A percentile compares a stretch with the other conserved stretches of the same genome.
phyloP scores from a whole-genome alignment of 2,888 invertebrate species.

The Cephalotes varians region DNA sequence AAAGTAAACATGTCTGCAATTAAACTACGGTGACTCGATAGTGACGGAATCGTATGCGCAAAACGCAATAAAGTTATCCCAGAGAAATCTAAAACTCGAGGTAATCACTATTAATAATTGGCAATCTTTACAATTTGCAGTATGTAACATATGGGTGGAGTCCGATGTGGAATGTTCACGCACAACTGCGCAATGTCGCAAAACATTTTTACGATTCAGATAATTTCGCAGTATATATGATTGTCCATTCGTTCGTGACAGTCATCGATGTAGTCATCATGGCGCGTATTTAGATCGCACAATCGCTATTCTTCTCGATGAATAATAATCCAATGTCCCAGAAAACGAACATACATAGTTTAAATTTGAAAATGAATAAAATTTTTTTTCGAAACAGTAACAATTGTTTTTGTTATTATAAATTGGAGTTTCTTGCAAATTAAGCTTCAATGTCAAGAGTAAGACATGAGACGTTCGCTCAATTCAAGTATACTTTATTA shows the following conservation, averaged over 20 bases:
- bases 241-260: not conserved
- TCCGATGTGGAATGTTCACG: slow-evolving; percentile 14
- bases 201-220: slow-evolving; percentile 17
- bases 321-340: not conserved
- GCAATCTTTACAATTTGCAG: slow-evolving; percentile 3
- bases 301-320: slow-evolving; percentile 19
- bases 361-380: not conserved
- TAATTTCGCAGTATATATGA: slow-evolving; percentile 6
- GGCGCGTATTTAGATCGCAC: slow-evolving; percentile 9
- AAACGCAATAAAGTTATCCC: slow-evolving; percentile 14
- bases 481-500: not conserved
- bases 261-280: slow-evolving; percentile 40
- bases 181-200: slow-evolving; percentile 21
- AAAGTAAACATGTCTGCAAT: not conserved
- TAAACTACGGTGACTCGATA: not conserved
- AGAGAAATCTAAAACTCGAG: not conserved
- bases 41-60: not conserved
- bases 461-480: not conserved
- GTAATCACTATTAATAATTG: slow-evolving; percentile 44
- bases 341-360: not conserved
- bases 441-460: not conserved
- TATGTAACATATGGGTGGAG: slow-evolving; percentile 5
- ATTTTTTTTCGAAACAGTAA: not conserved
- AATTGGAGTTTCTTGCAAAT: not conserved
- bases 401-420: not conserved